These are phyloP conservation scores for Tineola bisselliella DNA, from an alignment of 2,888 invertebrate genomes.

Conservation along the genomic window DNA sequence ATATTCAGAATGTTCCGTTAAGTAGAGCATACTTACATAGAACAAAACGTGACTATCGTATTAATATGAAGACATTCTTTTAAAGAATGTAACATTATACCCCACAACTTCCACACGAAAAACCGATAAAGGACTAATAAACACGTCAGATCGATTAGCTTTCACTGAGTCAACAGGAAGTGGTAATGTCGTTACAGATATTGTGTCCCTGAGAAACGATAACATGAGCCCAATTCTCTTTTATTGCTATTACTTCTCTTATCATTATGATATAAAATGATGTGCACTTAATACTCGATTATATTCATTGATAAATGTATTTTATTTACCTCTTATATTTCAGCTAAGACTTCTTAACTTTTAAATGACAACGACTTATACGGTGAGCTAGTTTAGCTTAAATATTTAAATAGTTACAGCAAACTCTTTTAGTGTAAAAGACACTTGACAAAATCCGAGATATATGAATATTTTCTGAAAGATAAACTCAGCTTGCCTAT, in stretches of 20 bases:
- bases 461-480: too few relatives aligned
- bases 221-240: slow-evolving; percentile 22
- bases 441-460: too few relatives aligned
- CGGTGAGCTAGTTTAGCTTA: too few relatives aligned
- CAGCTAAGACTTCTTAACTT: too few relatives aligned
- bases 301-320: background rate
- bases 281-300: background rate
- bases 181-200: slow-evolving; percentile 31
- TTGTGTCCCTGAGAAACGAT: slow-evolving; percentile 6
- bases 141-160: slow-evolving; percentile 36
- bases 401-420: too few relatives aligned
- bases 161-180: slow-evolving; percentile 32
- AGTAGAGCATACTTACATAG: too few relatives aligned
- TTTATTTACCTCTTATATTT: background rate
- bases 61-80: background rate
- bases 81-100: background rate
- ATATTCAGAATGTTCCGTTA: too few relatives aligned
- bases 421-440: too few relatives aligned
- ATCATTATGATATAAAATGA: background rate
- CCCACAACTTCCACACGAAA: background rate
- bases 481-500: too few relatives aligned
- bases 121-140: slow-evolving; percentile 18
- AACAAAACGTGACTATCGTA: background rate
- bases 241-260: slow-evolving; percentile 2
- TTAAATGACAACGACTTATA: too few relatives aligned